A percentile compares a stretch with the other conserved stretches of the same genome.
phyloP scores from a whole-genome alignment of 2,113 vertebrate species.

The Pterophyllum scalare region DNA sequence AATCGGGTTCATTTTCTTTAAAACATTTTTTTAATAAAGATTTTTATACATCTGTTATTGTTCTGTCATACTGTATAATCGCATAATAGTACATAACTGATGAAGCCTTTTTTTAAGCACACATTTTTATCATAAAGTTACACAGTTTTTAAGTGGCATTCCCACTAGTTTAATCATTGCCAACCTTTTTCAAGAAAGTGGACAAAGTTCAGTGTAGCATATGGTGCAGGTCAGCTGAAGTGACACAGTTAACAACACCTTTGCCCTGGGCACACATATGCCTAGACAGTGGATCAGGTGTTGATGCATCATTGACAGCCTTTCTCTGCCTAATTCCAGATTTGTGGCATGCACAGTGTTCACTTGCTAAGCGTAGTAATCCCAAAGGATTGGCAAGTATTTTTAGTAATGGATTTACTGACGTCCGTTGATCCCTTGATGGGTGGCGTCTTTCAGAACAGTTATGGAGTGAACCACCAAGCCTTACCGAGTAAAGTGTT shows the following conservation, averaged over 20 bases:
- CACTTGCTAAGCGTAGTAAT: conserved; percentile 78
- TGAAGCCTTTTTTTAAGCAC: background rate
- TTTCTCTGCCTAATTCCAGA: conserved; percentile 76
- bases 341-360: conserved; percentile 73
- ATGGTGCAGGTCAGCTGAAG: conserved; percentile 6
- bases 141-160: background rate
- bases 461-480: conserved; percentile 32
- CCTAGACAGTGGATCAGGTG: conserved; percentile 70
- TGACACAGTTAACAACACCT: conserved; percentile 26
- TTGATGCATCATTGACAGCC: conserved; percentile 65
- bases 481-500: conserved; percentile 30
- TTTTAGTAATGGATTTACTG: conserved; percentile 81
- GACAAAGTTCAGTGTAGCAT: background rate
- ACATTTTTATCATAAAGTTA: background rate
- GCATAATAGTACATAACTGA: background rate
- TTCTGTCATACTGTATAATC: background rate
- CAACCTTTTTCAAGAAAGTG: background rate
- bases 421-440: conserved; percentile 76
- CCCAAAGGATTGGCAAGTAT: conserved; percentile 81
- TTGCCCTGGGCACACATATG: conserved; percentile 30
- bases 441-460: conserved; percentile 61
- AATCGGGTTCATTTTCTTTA: background rate
- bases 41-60: background rate
- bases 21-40: background rate
- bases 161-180: background rate